phyloP scores from a whole-genome alignment of 2,797 vertebrate species.

The Falco novaeseelandiae region DNA sequence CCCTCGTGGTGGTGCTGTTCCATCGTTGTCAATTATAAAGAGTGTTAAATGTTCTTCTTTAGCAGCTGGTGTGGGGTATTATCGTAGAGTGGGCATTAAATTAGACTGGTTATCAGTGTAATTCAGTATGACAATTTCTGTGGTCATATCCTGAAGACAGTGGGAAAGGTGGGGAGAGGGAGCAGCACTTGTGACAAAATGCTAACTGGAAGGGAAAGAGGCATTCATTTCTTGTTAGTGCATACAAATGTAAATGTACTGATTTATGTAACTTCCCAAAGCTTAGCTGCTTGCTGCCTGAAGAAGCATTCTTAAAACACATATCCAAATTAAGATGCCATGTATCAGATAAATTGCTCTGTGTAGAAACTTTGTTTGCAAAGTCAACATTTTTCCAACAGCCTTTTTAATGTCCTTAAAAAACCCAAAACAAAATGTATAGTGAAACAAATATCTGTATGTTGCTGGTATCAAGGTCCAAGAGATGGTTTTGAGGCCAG shows the following conservation, averaged over 20 bases:
- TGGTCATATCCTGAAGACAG: not conserved
- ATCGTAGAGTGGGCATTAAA: not conserved
- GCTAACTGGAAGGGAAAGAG: conserved; percentile 17
- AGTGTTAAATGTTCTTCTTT: not conserved
- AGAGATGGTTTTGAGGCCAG: not conserved
- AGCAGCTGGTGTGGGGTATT: conserved; percentile 27
- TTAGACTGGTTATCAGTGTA: not conserved
- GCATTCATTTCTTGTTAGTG: conserved; percentile 14
- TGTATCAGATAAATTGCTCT: not conserved
- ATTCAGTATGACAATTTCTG: conserved; percentile 31
- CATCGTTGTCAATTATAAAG: conserved; percentile 7
- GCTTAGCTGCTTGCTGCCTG: not conserved
- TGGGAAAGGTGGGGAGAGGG: conserved; percentile 12
- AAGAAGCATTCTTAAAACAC: not conserved
- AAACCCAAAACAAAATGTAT: rapidly evolving
- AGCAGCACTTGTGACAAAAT: not conserved
- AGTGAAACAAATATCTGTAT: not conserved
- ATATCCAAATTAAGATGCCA: not conserved
- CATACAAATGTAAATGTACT: not conserved
- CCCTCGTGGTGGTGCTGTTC: conserved; percentile 47
- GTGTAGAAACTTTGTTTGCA: not conserved
- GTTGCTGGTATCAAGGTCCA: not conserved
- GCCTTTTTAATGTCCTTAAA: not conserved
- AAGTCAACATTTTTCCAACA: not conserved
- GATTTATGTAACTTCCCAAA: conserved; percentile 17